These are phyloP conservation scores for Vombatus ursinus DNA, from an alignment of 2,113 vertebrate species.

Conservation along the genomic window DNA sequence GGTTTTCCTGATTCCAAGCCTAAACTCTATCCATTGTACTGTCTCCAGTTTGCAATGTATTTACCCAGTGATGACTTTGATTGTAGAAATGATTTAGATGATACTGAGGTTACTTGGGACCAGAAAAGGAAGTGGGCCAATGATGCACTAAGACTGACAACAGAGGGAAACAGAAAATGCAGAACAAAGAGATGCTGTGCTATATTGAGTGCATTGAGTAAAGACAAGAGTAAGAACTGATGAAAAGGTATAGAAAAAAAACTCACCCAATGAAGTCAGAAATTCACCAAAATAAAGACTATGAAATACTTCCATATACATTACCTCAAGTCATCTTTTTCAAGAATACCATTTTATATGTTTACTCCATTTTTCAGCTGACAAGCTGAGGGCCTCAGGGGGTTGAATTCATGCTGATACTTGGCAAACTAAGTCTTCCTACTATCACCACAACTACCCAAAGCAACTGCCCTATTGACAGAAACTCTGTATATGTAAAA, in stretches of 20 bases:
- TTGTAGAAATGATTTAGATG: not conserved
- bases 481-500: too few relatives aligned
- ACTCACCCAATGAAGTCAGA: not conserved
- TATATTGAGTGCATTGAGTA: not conserved
- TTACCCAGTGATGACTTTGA: not conserved
- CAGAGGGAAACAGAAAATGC: not conserved
- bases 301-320: too few relatives aligned
- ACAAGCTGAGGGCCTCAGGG: too few relatives aligned
- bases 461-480: not conserved
- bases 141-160: not conserved
- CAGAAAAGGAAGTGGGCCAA: not conserved
- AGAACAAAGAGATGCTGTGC: not conserved
- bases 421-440: too few relatives aligned
- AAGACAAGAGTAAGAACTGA: not conserved
- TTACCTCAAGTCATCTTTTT: too few relatives aligned
- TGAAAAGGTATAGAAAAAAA: not conserved
- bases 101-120: not conserved
- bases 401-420: too few relatives aligned
- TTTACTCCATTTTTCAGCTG: too few relatives aligned
- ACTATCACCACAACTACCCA: not conserved
- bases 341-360: too few relatives aligned
- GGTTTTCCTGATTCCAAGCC: not conserved
- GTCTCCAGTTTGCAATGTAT: not conserved
- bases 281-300: not conserved
- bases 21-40: not conserved